These are phyloP conservation scores for Dromas ardeola DNA, from an alignment of 2,113 vertebrate genomes.

Conservation along the genomic window DNA sequence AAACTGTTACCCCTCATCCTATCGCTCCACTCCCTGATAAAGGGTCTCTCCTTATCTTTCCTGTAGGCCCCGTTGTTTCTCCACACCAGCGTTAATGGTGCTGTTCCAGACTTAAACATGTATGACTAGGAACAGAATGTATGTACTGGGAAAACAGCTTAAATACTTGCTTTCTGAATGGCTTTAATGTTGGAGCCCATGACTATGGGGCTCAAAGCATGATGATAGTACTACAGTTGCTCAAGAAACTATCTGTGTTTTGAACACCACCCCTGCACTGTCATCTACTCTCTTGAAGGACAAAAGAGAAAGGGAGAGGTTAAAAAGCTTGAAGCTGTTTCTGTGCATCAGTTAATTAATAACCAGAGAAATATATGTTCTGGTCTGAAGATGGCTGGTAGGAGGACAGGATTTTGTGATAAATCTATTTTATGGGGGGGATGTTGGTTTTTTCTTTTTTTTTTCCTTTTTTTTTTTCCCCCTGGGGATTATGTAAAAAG, in stretches of 20 bases:
- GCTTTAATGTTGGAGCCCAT: background rate
- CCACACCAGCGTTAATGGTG: background rate
- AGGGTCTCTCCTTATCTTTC: no score
- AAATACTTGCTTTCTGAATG: background rate
- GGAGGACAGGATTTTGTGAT: slow-evolving; percentile 65
- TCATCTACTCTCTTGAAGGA: slow-evolving; percentile 4
- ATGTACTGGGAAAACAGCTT: background rate
- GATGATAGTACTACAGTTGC: background rate
- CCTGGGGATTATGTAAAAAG: slow-evolving; percentile 28
- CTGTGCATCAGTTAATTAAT: slow-evolving; percentile 60
- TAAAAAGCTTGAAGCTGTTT: slow-evolving; percentile 41
- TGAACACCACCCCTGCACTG: background rate
- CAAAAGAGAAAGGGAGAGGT: slow-evolving; percentile 25
- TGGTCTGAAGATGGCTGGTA: slow-evolving; percentile 36
- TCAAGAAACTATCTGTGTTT: background rate
- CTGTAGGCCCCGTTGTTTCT: background rate
- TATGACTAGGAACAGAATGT: background rate
- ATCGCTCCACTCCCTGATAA: no score
- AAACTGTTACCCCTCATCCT: no score
- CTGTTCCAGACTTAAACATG: background rate
- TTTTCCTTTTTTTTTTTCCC: no score
- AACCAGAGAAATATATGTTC: slow-evolving; percentile 53
- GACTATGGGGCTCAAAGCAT: background rate
- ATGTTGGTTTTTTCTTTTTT: background rate
- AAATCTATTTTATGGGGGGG: slow-evolving; percentile 55